Conservation (phyloP, 2,888 invertebrate genomes). For the Steinernema carpocapsae region DNA sequence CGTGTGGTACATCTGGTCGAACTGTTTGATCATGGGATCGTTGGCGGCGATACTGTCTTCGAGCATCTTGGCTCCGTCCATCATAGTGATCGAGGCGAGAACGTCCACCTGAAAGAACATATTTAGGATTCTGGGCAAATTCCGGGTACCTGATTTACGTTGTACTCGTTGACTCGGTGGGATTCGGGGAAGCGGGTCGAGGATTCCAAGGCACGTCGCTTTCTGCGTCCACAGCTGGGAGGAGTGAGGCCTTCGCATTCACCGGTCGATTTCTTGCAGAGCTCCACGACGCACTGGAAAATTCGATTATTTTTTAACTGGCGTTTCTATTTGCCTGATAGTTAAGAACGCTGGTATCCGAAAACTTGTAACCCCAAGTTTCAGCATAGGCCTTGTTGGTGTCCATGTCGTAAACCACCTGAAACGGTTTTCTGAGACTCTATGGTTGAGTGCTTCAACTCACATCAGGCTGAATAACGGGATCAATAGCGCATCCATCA, state of each 20-base stretch:
- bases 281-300: slow-evolving; percentile 58
- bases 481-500: slow-evolving; percentile 66
- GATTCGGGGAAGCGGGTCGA: slow-evolving; percentile 16
- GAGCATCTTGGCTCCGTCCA: not conserved
- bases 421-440: too few species aligned
- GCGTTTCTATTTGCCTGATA: slow-evolving; percentile 44
- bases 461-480: slow-evolving; percentile 64
- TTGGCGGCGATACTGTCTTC: not conserved
- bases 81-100: slow-evolving; percentile 6
- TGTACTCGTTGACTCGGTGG: not conserved
- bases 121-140: not conserved
- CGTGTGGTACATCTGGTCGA: not conserved
- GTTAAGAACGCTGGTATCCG: slow-evolving; percentile 63
- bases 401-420: slow-evolving; percentile 50
- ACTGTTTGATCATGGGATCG: slow-evolving; percentile 1
- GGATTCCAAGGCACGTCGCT: slow-evolving; percentile 10
- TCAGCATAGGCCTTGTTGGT: slow-evolving; percentile 58
- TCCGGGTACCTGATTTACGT: not conserved
- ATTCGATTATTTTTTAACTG: not conserved
- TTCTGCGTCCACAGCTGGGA: slow-evolving; percentile 52
- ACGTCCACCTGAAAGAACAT: not conserved
- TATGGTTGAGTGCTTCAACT: too few species aligned
- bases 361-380: slow-evolving; percentile 67
- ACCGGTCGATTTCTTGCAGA: slow-evolving; percentile 58
- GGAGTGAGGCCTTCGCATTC: slow-evolving; percentile 64